These are phyloP conservation scores for Pachymerium ferrugineum DNA, from an alignment of 2,888 invertebrate species.

Conservation along the genomic window DNA sequence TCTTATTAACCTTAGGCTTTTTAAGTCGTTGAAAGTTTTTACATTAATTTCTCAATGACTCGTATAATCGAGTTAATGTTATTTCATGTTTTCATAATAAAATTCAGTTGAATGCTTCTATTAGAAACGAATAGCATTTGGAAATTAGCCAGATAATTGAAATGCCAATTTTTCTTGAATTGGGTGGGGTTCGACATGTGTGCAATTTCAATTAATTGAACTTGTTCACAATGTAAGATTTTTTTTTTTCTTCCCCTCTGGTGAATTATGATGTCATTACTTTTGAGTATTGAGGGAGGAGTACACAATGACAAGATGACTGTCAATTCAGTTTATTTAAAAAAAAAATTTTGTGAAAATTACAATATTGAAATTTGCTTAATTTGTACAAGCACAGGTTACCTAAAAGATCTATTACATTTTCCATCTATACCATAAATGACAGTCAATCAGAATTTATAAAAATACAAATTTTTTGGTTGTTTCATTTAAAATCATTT, in stretches of 20 bases:
- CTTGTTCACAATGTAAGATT: too few species aligned
- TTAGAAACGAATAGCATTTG: neutral
- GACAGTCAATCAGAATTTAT: neutral
- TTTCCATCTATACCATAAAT: neutral
- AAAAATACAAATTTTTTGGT: constrained; percentile 16
- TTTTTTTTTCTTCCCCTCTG: too few species aligned
- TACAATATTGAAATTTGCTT: constrained; percentile 11
- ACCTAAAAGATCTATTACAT: neutral
- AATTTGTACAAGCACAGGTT: constrained; percentile 24
- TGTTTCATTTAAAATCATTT: neutral
- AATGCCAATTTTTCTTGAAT: neutral
- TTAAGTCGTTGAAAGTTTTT: neutral
- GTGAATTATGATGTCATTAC: too few species aligned
- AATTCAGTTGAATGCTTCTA: neutral
- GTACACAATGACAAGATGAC: neutral
- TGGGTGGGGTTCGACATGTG: neutral
- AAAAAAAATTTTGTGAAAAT: neutral
- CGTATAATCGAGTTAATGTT: too few species aligned
- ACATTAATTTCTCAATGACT: neutral
- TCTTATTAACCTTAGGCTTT: neutral
- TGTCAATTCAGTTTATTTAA: neutral
- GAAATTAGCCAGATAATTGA: neutral
- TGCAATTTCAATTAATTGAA: neutral
- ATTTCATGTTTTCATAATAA: too few species aligned
- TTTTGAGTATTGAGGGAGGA: too few species aligned